These are phyloP conservation scores for Chalcis sispes DNA, from an alignment of 2,888 invertebrate species.

Conservation along the genomic window DNA sequence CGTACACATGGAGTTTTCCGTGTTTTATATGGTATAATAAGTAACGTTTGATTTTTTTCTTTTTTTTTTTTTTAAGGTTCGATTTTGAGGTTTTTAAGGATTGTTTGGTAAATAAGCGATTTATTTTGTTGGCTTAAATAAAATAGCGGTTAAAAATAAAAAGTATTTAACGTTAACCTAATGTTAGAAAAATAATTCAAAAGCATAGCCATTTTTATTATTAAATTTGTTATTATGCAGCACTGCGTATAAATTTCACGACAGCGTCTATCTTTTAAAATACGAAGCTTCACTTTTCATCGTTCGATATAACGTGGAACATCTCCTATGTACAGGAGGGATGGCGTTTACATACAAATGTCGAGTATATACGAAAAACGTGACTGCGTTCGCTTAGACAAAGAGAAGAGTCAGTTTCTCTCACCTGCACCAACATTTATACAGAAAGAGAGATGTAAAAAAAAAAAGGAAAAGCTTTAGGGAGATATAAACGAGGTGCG, in stretches of 20 bases:
- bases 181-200: too few relatives aligned
- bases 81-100: too few relatives aligned
- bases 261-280: neutral
- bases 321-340: neutral
- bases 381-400: conserved; percentile 10
- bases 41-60: too few relatives aligned
- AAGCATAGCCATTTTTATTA: too few relatives aligned
- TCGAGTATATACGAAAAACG: conserved; percentile 21
- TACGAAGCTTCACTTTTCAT: neutral
- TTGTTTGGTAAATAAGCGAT: too few relatives aligned
- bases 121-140: too few relatives aligned
- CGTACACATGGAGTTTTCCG: neutral
- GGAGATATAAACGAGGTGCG: conserved; percentile 6
- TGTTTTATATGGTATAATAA: neutral
- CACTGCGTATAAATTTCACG: neutral
- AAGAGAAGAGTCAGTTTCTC: neutral
- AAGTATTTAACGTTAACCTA: too few relatives aligned
- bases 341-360: neutral
- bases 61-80: too few relatives aligned
- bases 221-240: too few relatives aligned
- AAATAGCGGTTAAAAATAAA: too few relatives aligned
- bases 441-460: neutral
- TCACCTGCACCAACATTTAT: neutral
- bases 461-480: neutral
- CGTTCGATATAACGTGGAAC: neutral